Percentiles rank a stretch among this genome's conserved stretches.
phyloP scores from a whole-genome alignment of 1,140 invertebrate species.

The Aphis craccivora region DNA sequence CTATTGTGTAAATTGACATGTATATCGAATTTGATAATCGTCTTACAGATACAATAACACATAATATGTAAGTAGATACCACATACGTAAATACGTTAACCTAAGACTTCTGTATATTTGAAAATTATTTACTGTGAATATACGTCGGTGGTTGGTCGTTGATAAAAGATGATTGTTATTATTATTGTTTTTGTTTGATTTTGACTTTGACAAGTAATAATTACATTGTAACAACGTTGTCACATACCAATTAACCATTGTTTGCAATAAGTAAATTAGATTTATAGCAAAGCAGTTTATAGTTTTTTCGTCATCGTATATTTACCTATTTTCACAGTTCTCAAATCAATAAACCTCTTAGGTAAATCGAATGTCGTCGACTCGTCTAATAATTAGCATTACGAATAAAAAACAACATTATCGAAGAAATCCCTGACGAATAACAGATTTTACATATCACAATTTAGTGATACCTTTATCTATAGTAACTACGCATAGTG shows the following conservation, averaged over 20 bases:
- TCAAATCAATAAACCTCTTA: not conserved
- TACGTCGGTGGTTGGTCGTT: too few relatives aligned
- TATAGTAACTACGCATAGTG: not conserved
- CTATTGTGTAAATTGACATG: not conserved
- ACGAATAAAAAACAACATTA: not conserved
- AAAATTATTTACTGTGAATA: not conserved
- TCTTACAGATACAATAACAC: not conserved
- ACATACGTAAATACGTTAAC: too few relatives aligned
- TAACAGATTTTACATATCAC: not conserved
- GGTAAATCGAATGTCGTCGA: not conserved
- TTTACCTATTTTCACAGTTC: not conserved
- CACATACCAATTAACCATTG: too few relatives aligned
- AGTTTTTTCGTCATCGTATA: not conserved
- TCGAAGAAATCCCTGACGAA: not conserved
- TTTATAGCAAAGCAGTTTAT: not conserved
- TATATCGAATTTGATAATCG: not conserved
- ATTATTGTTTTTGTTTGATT: not conserved
- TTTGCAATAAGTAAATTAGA: not conserved
- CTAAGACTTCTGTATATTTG: not conserved
- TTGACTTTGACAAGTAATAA: not conserved
- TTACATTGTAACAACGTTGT: too few relatives aligned
- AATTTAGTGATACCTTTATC: not conserved
- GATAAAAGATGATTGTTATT: not conserved
- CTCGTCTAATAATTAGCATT: not conserved
- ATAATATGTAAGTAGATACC: too few relatives aligned